Evolutionary conservation across 2,113 vertebrate species (phyloP), one percentile per base, ranked within the genome.

Genomic region (Oriolus oriolus): DNA sequence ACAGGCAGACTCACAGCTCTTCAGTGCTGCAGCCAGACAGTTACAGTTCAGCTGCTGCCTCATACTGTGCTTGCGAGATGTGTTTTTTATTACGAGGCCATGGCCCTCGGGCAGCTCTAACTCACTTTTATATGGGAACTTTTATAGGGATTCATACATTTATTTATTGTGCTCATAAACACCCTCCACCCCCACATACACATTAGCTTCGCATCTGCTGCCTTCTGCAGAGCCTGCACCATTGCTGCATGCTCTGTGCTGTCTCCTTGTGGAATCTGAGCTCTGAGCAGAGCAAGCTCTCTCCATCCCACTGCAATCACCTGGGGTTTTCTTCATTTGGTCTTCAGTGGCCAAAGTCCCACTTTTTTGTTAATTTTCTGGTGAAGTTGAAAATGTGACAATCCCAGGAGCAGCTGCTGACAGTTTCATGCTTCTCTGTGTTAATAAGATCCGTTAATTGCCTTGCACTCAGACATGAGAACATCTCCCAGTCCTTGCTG

Each of bases 141-240:
- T 95, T 92, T 96, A 96, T 73, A 93, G 92, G 54, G 89, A 94
- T 96, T 94, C 87, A 92, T 96, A 73, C 93, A 94, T 91, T 96
- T 95, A 92, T 97, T 96, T 97, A 96, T 94, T 95, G 92, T 95
- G 85, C 94, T 96, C 94, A 90, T 96, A 97, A 97, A 93, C 91
- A 92, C 87, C 56, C 78, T 95, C 88, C 82, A 56, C 93, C 84
- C 91, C 2, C 85, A 39, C 70, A 54, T 44, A 47, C 68, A 68
- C 92, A 91, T 95, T 97, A 87, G 77, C 91, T 88, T 79, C 0
- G 66, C 87, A 96, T 94, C 94, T 97, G 94, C 93, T 95, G 85
- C 88, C 66, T 96, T 95, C 80, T 92, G 65, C 84, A 94, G 90
- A 91, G 94, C 64, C 77, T 74, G 75, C 49, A 18, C 63, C 6